Conservation (phyloP, 2,888 invertebrate genomes). For the Tinea pellionella region DNA sequence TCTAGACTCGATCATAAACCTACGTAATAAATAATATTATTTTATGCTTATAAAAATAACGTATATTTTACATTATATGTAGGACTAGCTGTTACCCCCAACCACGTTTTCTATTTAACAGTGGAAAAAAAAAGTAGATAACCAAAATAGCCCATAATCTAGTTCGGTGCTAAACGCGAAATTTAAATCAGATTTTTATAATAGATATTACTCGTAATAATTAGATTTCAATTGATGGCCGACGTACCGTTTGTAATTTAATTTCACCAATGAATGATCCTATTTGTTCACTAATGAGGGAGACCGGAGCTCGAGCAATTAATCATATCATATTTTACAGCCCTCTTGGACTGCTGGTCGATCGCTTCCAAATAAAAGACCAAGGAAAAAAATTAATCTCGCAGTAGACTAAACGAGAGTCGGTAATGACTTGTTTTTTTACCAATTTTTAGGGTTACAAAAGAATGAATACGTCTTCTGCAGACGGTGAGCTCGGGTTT, state of each 20-base stretch:
- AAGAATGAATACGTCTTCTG: slow-evolving; percentile 61
- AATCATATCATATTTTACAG: slow-evolving; percentile 64
- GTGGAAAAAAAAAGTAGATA: too few relatives aligned
- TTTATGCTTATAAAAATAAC: not conserved
- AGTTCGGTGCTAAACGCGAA: too few relatives aligned
- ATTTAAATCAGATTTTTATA: slow-evolving; percentile 32
- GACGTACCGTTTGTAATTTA: slow-evolving; percentile 49
- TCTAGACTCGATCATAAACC: not conserved
- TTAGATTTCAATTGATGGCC: slow-evolving; percentile 51
- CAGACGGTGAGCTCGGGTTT: slow-evolving; percentile 45
- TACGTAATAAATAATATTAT: not conserved
- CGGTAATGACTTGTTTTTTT: slow-evolving; percentile 64
- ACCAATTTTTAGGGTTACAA: slow-evolving; percentile 53
- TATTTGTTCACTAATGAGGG: slow-evolving; percentile 65
- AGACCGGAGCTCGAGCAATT: slow-evolving; percentile 52
- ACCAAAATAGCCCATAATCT: too few relatives aligned
- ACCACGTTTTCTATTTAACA: too few relatives aligned
- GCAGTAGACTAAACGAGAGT: slow-evolving; percentile 56
- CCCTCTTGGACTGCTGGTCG: slow-evolving; percentile 42
- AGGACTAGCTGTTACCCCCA: too few relatives aligned
- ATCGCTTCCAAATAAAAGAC: slow-evolving; percentile 57
- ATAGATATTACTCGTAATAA: slow-evolving; percentile 61
- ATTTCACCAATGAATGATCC: slow-evolving; percentile 63
- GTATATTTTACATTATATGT: slow-evolving; percentile 19
- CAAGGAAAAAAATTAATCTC: slow-evolving; percentile 28